Evolutionary conservation across 2,888 invertebrate species (phyloP).

Genomic region (Epirrhoe tristata): DNA sequence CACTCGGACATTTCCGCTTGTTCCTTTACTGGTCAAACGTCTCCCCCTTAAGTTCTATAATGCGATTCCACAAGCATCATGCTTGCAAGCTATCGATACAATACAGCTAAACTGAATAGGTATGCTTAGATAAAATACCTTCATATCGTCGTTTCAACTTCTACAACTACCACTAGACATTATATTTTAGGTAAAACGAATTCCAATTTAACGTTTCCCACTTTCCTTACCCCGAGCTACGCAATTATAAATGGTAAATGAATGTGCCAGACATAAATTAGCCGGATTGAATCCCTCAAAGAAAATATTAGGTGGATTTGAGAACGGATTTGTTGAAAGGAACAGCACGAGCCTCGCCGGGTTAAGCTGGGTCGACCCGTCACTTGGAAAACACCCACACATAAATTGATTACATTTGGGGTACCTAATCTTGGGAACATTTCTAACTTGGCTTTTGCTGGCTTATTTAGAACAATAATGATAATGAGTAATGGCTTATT

Average conservation of each 20-base stretch:
- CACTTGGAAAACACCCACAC: conserved; percentile 19
- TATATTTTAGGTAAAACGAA: background rate
- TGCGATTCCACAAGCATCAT: no score
- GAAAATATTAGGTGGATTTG: conserved; percentile 41
- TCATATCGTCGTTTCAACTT: background rate
- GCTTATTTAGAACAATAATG: conserved; percentile 6
- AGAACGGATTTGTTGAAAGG: conserved; percentile 35
- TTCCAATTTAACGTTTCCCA: background rate
- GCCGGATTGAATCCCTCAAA: conserved; percentile 40
- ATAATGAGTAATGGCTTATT: background rate
- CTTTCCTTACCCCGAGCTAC: conserved; percentile 4
- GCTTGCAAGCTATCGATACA: no score
- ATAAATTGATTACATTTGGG: conserved; percentile 26
- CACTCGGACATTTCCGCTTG: no score
- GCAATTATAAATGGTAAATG: conserved; percentile 30
- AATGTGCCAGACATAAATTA: conserved; percentile 39
- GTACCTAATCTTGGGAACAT: conserved; percentile 9
- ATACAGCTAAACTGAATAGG: background rate
- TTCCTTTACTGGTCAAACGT: no score
- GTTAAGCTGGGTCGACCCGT: conserved; percentile 26
- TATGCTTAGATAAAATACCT: background rate
- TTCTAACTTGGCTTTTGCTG: conserved; percentile 5
- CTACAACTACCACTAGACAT: background rate
- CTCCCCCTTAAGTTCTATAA: no score
- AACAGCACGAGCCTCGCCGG: conserved; percentile 28